Conservation (phyloP, 1,140 invertebrate genomes). For the Drosophila ambigua region DNA sequence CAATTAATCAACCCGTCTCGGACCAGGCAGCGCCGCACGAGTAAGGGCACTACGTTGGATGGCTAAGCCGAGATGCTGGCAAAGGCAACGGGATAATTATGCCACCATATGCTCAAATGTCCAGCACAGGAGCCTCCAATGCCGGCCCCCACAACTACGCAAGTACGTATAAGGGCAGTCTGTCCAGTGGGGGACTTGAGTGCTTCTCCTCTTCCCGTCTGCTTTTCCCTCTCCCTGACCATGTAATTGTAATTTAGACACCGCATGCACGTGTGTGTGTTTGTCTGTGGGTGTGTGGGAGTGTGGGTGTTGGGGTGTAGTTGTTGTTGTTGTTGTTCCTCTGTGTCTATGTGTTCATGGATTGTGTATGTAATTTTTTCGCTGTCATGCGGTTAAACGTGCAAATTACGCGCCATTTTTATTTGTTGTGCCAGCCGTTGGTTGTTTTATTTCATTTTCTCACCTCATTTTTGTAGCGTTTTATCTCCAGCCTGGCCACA, state of each 20-base stretch:
- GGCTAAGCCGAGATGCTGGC: constrained; percentile 61
- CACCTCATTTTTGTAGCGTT: constrained; percentile 71
- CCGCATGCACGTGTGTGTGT: constrained; percentile 25
- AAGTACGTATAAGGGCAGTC: constrained; percentile 42
- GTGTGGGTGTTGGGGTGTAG: no score
- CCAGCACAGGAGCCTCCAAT: constrained; percentile 52
- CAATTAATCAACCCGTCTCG: constrained; percentile 60
- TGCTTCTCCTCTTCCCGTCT: constrained; percentile 25
- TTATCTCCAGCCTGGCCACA: constrained; percentile 54
- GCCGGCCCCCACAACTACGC: constrained; percentile 9
- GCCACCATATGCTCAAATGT: constrained; percentile 70
- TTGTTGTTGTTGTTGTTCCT: neutral
- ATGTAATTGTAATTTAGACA: constrained; percentile 77
- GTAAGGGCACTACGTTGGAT: constrained; percentile 33
- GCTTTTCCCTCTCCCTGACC: constrained; percentile 12
- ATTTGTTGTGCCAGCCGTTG: constrained; percentile 58
- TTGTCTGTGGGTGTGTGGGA: constrained; percentile 13
- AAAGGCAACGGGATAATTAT: constrained; percentile 77
- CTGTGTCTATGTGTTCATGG: constrained; percentile 27
- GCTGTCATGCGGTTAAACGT: constrained; percentile 76
- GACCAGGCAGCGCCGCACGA: constrained; percentile 46
- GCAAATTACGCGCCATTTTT: constrained; percentile 76
- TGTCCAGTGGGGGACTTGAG: constrained; percentile 39
- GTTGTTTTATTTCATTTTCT: constrained; percentile 73
- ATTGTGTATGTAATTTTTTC: constrained; percentile 58